Conservation (phyloP, 2,888 invertebrate species). For the Noctua pronuba region DNA sequence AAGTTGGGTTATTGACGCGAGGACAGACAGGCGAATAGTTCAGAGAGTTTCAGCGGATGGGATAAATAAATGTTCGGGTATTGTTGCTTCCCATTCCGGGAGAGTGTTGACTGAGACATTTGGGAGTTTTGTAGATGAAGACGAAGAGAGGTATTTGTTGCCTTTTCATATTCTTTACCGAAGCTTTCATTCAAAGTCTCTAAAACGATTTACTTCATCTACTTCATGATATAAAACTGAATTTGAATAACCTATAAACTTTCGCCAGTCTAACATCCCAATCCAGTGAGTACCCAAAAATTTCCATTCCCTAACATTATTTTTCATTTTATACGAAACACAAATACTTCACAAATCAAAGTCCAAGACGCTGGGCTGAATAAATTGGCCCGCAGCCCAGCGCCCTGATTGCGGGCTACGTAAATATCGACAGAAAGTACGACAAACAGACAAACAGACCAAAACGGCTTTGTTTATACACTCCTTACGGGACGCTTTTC, state of each 20-base stretch:
- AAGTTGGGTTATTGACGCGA: slow-evolving; percentile 63
- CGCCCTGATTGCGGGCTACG: slow-evolving; percentile 66
- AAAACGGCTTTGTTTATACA: slow-evolving; percentile 51
- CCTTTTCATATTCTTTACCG: not conserved
- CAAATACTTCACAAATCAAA: slow-evolving; percentile 74
- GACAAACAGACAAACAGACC: slow-evolving; percentile 66
- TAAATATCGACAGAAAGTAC: slow-evolving; percentile 64
- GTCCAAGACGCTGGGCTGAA: slow-evolving; percentile 72
- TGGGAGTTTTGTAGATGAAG: not conserved
- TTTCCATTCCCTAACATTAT: slow-evolving; percentile 55
- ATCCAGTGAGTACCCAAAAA: slow-evolving; percentile 18
- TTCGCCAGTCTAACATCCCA: not conserved
- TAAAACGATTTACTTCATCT: not conserved
- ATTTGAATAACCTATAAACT: not conserved
- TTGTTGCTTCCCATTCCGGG: not conserved
- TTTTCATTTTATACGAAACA: slow-evolving; percentile 69
- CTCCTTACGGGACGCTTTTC: slow-evolving; percentile 52
- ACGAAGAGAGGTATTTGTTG: not conserved
- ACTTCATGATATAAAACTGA: not conserved
- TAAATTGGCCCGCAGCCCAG: slow-evolving; percentile 61
- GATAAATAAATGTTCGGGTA: slow-evolving; percentile 1
- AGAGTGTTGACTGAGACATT: not conserved
- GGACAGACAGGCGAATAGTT: slow-evolving; percentile 43
- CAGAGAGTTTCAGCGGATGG: slow-evolving; percentile 16
- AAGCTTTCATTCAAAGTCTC: not conserved